These are phyloP conservation scores for Halictus rubicundus DNA, from an alignment of 1,140 invertebrate species.

Conservation along the genomic window DNA sequence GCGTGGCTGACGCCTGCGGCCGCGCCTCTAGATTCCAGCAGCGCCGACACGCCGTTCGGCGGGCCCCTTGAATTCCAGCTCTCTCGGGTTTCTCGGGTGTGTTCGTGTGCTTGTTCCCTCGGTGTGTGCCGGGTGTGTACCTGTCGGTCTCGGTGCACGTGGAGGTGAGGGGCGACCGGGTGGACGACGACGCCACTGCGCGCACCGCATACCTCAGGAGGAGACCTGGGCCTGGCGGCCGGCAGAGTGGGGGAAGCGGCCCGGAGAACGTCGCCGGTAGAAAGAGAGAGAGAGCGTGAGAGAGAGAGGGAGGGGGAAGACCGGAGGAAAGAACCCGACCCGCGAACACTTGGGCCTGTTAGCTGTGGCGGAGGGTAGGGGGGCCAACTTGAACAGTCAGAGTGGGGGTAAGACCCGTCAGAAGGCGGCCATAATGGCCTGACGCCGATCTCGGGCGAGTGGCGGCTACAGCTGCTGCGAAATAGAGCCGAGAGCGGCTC, in stretches of 20 bases:
- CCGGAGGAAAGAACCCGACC: background rate
- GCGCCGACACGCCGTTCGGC: slow-evolving; percentile 30
- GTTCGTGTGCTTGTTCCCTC: background rate
- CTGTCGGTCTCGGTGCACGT: slow-evolving; percentile 52
- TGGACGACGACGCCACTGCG: slow-evolving; percentile 55
- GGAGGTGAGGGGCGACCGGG: slow-evolving; percentile 52
- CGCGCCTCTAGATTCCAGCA: slow-evolving; percentile 60
- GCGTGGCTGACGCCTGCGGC: slow-evolving; percentile 52
- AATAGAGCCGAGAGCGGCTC: slow-evolving; percentile 65
- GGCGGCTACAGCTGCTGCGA: slow-evolving; percentile 76
- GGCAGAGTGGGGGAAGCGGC: slow-evolving; percentile 16
- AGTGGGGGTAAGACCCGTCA: slow-evolving; percentile 45
- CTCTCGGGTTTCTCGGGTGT: background rate
- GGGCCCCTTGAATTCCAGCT: slow-evolving; percentile 20
- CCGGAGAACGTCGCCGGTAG: slow-evolving; percentile 31
- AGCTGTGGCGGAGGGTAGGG: background rate
- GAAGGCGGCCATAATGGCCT: slow-evolving; percentile 77
- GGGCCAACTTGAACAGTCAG: background rate
- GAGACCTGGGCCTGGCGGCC: slow-evolving; percentile 20
- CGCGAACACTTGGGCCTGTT: too few species aligned
- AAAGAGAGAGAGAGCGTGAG: slow-evolving; percentile 25
- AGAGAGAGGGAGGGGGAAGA: background rate
- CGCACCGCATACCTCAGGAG: slow-evolving; percentile 59
- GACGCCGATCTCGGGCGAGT: slow-evolving; percentile 69
- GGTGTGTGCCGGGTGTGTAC: slow-evolving; percentile 24